phyloP scores from a whole-genome alignment of 2,888 invertebrate species.

The Idaea biselata region DNA sequence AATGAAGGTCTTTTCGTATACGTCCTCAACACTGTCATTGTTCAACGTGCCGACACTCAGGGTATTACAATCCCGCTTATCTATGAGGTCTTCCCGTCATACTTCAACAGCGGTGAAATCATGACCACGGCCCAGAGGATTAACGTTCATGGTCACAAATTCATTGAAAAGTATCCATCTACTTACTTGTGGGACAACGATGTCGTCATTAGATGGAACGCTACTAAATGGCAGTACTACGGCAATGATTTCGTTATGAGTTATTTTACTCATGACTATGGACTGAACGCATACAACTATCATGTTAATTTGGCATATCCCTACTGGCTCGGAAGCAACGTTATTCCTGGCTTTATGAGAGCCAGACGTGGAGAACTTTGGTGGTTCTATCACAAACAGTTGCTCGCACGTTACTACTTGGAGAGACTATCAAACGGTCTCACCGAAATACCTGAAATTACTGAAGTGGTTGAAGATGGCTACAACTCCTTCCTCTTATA shows the following conservation, averaged over 20 bases:
- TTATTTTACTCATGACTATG: slow-evolving; percentile 88
- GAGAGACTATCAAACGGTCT: slow-evolving; percentile 86
- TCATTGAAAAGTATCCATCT: slow-evolving; percentile 52
- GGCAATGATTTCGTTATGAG: slow-evolving; percentile 80
- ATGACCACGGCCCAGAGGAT: slow-evolving; percentile 84
- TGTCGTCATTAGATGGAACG: slow-evolving; percentile 82
- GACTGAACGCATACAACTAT: slow-evolving; percentile 84
- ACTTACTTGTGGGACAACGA: slow-evolving; percentile 65
- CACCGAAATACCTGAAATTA: slow-evolving; percentile 82
- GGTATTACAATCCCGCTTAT: slow-evolving; percentile 84
- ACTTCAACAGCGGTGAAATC: slow-evolving; percentile 85
- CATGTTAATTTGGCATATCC: slow-evolving; percentile 82
- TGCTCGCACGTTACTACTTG: slow-evolving; percentile 86
- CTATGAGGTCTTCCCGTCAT: slow-evolving; percentile 87
- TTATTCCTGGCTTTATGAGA: slow-evolving; percentile 68
- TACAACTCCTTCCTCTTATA: slow-evolving; percentile 83
- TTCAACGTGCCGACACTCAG: slow-evolving; percentile 83
- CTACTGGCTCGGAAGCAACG: slow-evolving; percentile 81
- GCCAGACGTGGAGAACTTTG: slow-evolving; percentile 85
- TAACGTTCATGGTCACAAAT: slow-evolving; percentile 59
- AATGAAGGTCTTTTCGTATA: slow-evolving; percentile 87
- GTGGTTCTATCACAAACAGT: slow-evolving; percentile 81
- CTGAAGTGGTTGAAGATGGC: slow-evolving; percentile 79
- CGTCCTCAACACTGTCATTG: slow-evolving; percentile 81
- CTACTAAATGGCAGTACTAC: slow-evolving; percentile 79